phyloP scores from a whole-genome alignment of 1,140 invertebrate species.

The Brevipalpus yothersi region DNA sequence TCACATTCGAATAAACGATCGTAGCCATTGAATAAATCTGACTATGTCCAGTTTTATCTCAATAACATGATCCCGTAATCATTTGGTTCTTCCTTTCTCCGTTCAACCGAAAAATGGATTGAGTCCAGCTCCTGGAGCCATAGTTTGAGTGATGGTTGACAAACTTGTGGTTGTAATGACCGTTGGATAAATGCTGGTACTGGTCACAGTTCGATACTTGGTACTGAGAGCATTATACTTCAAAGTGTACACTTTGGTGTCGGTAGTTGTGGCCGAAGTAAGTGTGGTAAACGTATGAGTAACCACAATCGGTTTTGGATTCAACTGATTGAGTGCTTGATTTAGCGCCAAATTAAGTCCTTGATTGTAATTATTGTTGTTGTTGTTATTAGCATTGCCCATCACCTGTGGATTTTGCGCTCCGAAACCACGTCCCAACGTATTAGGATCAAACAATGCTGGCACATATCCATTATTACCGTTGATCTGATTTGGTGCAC shows the following conservation, averaged over 20 bases:
- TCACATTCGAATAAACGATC: too few species aligned
- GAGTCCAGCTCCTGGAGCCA: not conserved
- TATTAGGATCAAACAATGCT: not conserved
- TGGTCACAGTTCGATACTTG: conserved; percentile 15
- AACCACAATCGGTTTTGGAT: not conserved
- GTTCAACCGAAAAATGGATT: not conserved
- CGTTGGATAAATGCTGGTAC: conserved; percentile 12
- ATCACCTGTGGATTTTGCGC: not conserved
- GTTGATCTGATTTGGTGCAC: not conserved
- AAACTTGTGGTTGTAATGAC: conserved; percentile 12
- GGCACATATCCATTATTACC: not conserved
- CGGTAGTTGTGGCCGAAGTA: conserved; percentile 12
- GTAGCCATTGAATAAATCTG: too few species aligned
- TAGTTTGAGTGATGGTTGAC: conserved; percentile 3
- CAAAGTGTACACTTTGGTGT: conserved; percentile 14
- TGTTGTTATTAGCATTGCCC: too few species aligned
- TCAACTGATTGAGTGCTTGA: too few species aligned
- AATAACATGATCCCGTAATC: too few species aligned
- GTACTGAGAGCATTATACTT: conserved; percentile 16
- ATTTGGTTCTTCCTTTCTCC: not conserved
- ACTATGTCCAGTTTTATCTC: too few species aligned
- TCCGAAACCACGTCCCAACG: not conserved
- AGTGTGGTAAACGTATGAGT: conserved; percentile 12
- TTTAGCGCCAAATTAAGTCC: too few species aligned
- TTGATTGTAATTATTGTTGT: too few species aligned